A percentile compares a stretch with the other conserved stretches of the same genome.
Evolutionary conservation across 2,888 invertebrate species (phyloP).

Genomic region (Apotomis capreana): DNA sequence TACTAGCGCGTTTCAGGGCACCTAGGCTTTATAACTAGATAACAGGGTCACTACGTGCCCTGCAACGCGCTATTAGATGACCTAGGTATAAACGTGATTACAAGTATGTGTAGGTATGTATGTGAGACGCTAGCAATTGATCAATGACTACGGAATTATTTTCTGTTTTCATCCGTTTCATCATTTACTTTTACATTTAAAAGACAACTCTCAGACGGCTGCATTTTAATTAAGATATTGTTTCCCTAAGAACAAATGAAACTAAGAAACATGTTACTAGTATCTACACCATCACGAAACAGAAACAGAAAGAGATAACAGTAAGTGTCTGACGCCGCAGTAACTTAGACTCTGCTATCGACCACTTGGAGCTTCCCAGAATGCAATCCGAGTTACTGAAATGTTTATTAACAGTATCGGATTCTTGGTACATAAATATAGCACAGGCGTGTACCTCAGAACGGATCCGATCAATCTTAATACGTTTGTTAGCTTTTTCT

Average conservation of each 20-base stretch:
- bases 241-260: not conserved
- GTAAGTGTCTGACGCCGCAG: constrained; percentile 63
- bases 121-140: too few relatives aligned
- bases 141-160: too few relatives aligned
- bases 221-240: too few relatives aligned
- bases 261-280: constrained; percentile 2
- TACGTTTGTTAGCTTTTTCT: constrained; percentile 13
- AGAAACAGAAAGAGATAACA: constrained; percentile 52
- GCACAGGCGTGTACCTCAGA: constrained; percentile 35
- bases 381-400: constrained; percentile 72
- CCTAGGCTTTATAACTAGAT: too few relatives aligned
- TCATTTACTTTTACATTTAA: too few relatives aligned
- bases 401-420: constrained; percentile 79
- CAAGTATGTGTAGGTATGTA: too few relatives aligned
- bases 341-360: constrained; percentile 67
- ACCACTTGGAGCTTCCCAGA: constrained; percentile 67
- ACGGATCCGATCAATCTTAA: constrained; percentile 16
- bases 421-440: constrained; percentile 67
- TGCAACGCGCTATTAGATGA: too few relatives aligned
- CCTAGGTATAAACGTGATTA: too few relatives aligned
- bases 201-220: too few relatives aligned
- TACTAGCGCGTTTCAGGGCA: too few relatives aligned
- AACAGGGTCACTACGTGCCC: too few relatives aligned
- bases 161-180: too few relatives aligned
- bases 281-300: constrained; percentile 39